phyloP scores from a whole-genome alignment of 2,797 vertebrate genomes.

The Clarias pachynema region DNA sequence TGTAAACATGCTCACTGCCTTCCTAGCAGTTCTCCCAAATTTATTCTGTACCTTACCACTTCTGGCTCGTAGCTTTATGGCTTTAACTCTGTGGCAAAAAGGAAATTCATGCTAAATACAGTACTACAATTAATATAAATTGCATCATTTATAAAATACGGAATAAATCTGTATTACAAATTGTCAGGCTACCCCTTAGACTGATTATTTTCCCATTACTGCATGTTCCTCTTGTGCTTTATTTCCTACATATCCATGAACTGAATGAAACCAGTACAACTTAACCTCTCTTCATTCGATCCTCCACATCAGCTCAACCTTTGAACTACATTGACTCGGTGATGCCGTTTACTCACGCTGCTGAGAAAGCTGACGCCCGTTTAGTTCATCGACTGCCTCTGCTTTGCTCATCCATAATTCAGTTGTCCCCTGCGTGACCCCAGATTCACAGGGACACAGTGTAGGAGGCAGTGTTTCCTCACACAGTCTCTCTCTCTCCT shows the following conservation, averaged over 20 bases:
- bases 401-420: conserved; percentile 71
- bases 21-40: not conserved
- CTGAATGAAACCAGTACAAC: conserved; percentile 61
- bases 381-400: conserved; percentile 57
- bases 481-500: conserved; percentile 31
- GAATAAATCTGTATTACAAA: not conserved
- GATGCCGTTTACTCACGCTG: conserved; percentile 15
- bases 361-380: conserved; percentile 48
- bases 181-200: too few relatives aligned
- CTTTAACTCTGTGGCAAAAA: not conserved
- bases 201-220: not conserved
- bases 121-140: not conserved
- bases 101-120: not conserved
- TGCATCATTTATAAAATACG: too few relatives aligned
- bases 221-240: not conserved
- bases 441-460: conserved; percentile 52
- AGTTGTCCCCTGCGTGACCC: conserved; percentile 67
- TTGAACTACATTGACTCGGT: conserved; percentile 38
- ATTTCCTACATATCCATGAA: conserved; percentile 46
- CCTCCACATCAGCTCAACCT: conserved; percentile 50
- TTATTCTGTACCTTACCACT: not conserved
- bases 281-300: conserved; percentile 57
- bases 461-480: conserved; percentile 43
- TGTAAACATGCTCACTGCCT: conserved; percentile 22
- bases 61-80: not conserved